phyloP scores from a whole-genome alignment of 2,797 vertebrate genomes.

The Morelia viridis region DNA sequence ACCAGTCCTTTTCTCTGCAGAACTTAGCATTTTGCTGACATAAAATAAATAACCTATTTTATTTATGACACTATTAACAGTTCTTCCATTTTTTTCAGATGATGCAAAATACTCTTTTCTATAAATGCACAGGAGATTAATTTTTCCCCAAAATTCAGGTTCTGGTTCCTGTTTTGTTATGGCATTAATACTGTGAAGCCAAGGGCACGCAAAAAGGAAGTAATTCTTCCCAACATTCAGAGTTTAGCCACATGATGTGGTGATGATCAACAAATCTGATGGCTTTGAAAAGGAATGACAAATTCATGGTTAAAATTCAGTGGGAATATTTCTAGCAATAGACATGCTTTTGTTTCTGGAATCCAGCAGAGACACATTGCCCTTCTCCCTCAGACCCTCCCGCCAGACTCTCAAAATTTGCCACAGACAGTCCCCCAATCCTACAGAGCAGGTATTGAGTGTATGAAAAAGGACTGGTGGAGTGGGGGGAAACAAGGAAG shows the following conservation, averaged over 20 bases:
- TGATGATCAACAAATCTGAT: too few relatives aligned
- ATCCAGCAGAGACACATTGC: not conserved
- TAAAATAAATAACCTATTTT: not conserved
- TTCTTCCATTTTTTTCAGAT: not conserved
- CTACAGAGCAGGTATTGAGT: not conserved
- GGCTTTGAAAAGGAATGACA: not conserved
- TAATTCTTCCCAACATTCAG: not conserved
- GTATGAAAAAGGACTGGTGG: not conserved
- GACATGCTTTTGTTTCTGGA: not conserved
- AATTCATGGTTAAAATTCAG: not conserved
- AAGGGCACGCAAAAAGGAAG: not conserved
- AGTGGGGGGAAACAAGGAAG: not conserved
- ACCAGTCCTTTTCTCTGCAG: fast-evolving
- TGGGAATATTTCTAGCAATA: not conserved
- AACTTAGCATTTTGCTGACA: conserved; percentile 19
- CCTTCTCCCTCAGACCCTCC: not conserved
- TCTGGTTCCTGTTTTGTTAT: not conserved
- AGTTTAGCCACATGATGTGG: not conserved
- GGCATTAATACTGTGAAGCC: not conserved
- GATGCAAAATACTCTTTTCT: not conserved
- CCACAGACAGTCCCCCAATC: not conserved
- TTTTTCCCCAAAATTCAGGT: not conserved
- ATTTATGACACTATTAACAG: not conserved
- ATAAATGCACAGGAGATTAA: not conserved
- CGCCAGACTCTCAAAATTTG: not conserved